Evolutionary conservation across 2,888 invertebrate species (phyloP), one percentile per base, ranked within the genome.

Genomic region (Macroteleia sp.): DNA sequence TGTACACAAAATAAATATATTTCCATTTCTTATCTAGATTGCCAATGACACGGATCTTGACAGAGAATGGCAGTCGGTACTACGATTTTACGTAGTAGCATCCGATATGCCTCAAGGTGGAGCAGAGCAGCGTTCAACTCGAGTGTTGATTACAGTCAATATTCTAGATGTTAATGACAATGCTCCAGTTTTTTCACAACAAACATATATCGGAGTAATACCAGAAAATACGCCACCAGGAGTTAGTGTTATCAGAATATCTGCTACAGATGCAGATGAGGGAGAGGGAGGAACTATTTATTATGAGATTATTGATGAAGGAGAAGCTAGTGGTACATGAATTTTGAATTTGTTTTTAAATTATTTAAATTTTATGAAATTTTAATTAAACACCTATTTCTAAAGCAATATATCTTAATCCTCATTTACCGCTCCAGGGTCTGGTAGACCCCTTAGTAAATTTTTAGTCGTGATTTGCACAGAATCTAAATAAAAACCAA

Each of bases 91-190:
- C 83, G 94, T 96, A 0, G 94, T 95, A 79, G 97, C 97, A 0
- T 93, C 94, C 32, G 97, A 97, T 86, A 95, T 95, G 14, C 96
- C 96, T 0, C 92, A 92, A 30, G 95, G 95, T 3, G 94, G 95
- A 0, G 94, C 94, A 0, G 95, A 95, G 56, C 94, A 95, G 70
- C 92, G 94, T 28, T 94, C 94, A 79, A 93, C 94, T 0, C 92
- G 94, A 1, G 94, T 94, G 0, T 93, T 94, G 80, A 93, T 96
- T 9, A 92, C 93, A 0, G 93, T 96, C 6, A 95, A 95, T 83
- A 94, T 96, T 0, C 89, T 95, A 0, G 96, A 96, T 85, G 95
- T 96, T 0, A 96, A 97, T 84, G 96, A 97, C 82, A 96, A 96
- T 86, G 93, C 95, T 0, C 96, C 96, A 0, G 89, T 90, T 1